Evolutionary conservation across 2,113 vertebrate genomes (phyloP), one percentile per base, ranked within the genome.

Genomic region (Campylorhamphus procurvoides): DNA sequence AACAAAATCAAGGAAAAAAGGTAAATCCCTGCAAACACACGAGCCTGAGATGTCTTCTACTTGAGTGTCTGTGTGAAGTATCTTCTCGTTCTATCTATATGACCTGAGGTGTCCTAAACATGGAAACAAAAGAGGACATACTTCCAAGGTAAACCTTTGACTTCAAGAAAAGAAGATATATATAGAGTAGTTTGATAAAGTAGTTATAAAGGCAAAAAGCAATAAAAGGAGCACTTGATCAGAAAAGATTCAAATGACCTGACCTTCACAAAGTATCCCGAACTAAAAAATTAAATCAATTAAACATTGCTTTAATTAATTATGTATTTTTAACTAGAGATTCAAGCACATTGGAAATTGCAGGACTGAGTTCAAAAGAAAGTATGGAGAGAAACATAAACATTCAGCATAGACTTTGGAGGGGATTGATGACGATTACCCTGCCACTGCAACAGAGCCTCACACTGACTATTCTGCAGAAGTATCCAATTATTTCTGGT

Each of bases 361-460:
- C 19, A 53, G 44, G 29, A 52, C 35, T 13, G 20, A 53, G 7
- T 74, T 86, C 22, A 73, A 73, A 90, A 59, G 28, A 49, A 66
- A 64, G 5, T 27, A 76, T 42, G 16, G 14, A 59, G 8, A 80
- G 52, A 82, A 84, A 44, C 3, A 18, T 10, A 69, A 82, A 29
- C 6, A 40, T 29, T 87, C 20, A 40, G 52, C 17, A 28, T 9
- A 35, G 23, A 76, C 4, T 50, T 15, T 4, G 12, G 23, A 33
- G 13, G 7, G 6, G 12, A 9, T 42, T 18, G 3, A 18, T 50
- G 31, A 31, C 2, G 3, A 10, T 20, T 79, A 33, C 5, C 2
- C 9, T 72, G 28, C 17, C 7, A 33, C 12, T 47, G 11, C 31
- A 67, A 23, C 2, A 37, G 7, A 29, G 10, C 5, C 22, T 71